Conservation (phyloP, 2,888 invertebrate genomes). For the Buathra laborator region DNA sequence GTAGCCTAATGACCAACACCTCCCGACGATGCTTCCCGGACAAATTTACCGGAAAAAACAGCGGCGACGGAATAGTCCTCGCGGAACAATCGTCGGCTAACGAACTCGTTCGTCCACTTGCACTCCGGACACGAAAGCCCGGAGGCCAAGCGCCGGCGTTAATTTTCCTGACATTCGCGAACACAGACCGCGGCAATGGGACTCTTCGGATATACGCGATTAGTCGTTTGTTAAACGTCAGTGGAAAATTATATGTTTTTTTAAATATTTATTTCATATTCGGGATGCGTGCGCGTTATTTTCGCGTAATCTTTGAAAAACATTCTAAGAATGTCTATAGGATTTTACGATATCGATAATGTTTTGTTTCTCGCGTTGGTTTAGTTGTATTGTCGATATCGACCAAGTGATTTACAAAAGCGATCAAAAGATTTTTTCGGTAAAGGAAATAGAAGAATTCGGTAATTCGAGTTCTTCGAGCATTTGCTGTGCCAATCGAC, state of each 20-base stretch:
- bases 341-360: neutral
- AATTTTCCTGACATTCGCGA: slow-evolving; percentile 42
- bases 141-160: slow-evolving; percentile 34
- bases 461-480: slow-evolving; percentile 1
- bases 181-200: slow-evolving; percentile 1
- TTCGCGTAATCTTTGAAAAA: too few species aligned
- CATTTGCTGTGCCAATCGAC: slow-evolving; percentile 2
- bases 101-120: slow-evolving; percentile 74
- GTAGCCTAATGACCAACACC: slow-evolving; percentile 76
- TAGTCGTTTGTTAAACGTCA: neutral
- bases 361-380: neutral
- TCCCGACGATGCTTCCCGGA: slow-evolving; percentile 55
- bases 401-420: neutral
- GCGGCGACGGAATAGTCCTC: slow-evolving; percentile 71
- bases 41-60: slow-evolving; percentile 72
- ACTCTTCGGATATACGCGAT: slow-evolving; percentile 16
- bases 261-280: neutral
- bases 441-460: neutral
- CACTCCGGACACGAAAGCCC: slow-evolving; percentile 10
- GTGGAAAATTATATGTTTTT: neutral
- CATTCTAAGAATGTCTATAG: neutral
- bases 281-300: neutral
- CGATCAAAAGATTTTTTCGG: neutral
- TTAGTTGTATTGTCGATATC: neutral
- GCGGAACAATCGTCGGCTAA: slow-evolving; percentile 80